phyloP scores from a whole-genome alignment of 1,140 invertebrate species.

The Diabrotica virgifera region DNA sequence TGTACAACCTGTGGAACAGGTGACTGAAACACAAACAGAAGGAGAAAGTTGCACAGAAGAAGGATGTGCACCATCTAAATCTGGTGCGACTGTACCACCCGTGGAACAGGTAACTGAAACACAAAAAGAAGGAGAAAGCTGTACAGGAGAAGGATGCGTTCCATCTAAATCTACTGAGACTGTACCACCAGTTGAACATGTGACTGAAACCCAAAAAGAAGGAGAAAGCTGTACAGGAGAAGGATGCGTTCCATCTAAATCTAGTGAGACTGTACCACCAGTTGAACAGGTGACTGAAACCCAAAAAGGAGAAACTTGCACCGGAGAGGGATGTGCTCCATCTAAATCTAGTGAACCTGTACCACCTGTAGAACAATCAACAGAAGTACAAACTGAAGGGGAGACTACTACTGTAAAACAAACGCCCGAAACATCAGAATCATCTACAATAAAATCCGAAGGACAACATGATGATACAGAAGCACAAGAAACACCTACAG shows the following conservation, averaged over 20 bases:
- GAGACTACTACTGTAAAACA: too few species aligned
- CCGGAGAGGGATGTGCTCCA: too few species aligned
- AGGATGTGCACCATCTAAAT: too few species aligned
- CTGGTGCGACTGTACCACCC: too few species aligned
- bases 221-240: slow-evolving; percentile 4
- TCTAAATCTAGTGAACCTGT: slow-evolving; percentile 4
- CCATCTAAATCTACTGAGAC: neutral
- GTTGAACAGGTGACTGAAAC: too few species aligned
- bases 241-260: too few species aligned
- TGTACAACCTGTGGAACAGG: slow-evolving; percentile 10
- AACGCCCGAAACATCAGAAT: slow-evolving; percentile 1
- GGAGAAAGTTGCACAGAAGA: too few species aligned
- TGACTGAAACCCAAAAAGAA: neutral
- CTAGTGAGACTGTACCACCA: too few species aligned
- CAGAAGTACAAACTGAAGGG: too few species aligned
- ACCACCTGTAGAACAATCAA: slow-evolving; percentile 5
- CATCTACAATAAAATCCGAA: neutral
- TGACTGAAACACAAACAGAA: neutral
- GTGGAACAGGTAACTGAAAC: slow-evolving; percentile 14
- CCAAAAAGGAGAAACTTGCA: neutral
- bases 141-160: neutral
- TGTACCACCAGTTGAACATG: too few species aligned
- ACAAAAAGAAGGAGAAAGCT: slow-evolving; percentile 7
- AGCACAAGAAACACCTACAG: slow-evolving; percentile 9
- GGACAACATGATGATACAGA: slow-evolving; percentile 1